phyloP scores from a whole-genome alignment of 1,140 invertebrate species.

The Heterodera carotae region DNA sequence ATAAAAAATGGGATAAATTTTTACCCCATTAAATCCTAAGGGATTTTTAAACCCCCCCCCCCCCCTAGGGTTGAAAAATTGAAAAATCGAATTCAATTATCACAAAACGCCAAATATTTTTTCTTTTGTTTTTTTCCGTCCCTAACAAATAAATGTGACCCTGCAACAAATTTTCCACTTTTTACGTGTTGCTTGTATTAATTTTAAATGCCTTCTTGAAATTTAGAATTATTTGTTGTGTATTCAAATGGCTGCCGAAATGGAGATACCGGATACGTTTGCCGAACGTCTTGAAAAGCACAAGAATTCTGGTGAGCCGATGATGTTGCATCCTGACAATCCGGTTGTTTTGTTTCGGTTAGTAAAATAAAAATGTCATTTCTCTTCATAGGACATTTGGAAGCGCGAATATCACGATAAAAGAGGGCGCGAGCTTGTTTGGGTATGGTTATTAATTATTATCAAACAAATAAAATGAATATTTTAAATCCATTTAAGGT shows the following conservation, averaged over 20 bases:
- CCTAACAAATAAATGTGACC: no score
- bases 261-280: conserved; percentile 49
- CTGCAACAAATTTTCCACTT: no score
- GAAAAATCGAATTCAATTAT: no score
- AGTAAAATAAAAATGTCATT: not conserved
- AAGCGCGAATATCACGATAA: conserved; percentile 45
- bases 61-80: no score
- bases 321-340: conserved; percentile 60
- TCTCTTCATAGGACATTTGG: conserved; percentile 14
- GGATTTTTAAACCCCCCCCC: no score
- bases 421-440: conserved; percentile 45
- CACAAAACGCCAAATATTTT: no score
- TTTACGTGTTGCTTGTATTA: no score
- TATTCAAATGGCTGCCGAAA: conserved; percentile 23
- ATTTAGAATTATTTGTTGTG: conserved; percentile 29
- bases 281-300: conserved; percentile 51
- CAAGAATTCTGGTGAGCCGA: conserved; percentile 26
- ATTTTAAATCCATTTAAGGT: conserved; percentile 14
- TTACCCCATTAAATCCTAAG: no score
- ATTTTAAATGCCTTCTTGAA: no score
- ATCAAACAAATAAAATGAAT: not conserved
- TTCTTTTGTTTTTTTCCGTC: no score
- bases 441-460: conserved; percentile 19
- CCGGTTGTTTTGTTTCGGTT: conserved; percentile 51
- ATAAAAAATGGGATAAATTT: no score